Percentiles rank a stretch among this genome's conserved stretches.
Evolutionary conservation across 2,888 invertebrate species (phyloP).

Genomic region (Dexiosoma caninum): DNA sequence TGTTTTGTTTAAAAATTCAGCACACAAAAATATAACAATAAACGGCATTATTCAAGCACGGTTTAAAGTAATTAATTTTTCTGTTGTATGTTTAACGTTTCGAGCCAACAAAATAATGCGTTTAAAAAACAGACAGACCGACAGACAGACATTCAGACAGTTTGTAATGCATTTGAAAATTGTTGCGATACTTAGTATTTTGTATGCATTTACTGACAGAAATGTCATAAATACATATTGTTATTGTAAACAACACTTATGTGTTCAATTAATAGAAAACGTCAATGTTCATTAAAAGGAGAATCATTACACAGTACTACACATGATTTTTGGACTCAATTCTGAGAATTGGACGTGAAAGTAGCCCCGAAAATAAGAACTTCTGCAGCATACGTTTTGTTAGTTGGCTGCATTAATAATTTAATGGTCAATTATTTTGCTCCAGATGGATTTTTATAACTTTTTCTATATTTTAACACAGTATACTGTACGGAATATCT

Average conservation of each 20-base stretch:
- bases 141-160: background rate
- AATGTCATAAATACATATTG: slow-evolving; percentile 36
- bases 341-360: too few relatives aligned
- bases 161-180: slow-evolving; percentile 13
- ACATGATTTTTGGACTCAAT: too few relatives aligned
- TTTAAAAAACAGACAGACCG: background rate
- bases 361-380: too few relatives aligned
- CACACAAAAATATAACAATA: slow-evolving; percentile 20
- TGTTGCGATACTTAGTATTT: slow-evolving; percentile 13
- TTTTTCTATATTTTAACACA: too few relatives aligned
- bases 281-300: background rate
- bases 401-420: too few relatives aligned
- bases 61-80: slow-evolving; percentile 40
- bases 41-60: slow-evolving; percentile 30
- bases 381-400: too few relatives aligned
- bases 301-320: too few relatives aligned
- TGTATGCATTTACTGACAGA: slow-evolving; percentile 25
- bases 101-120: slow-evolving; percentile 42
- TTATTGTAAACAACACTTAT: background rate
- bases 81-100: background rate
- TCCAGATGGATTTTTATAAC: too few relatives aligned
- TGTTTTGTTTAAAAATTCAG: background rate
- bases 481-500: too few relatives aligned
- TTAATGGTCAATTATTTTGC: too few relatives aligned
- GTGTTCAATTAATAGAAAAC: slow-evolving; percentile 11